Conservation (phyloP, 2,113 vertebrate genomes). For the Ophthalmotilapia sp. region DNA sequence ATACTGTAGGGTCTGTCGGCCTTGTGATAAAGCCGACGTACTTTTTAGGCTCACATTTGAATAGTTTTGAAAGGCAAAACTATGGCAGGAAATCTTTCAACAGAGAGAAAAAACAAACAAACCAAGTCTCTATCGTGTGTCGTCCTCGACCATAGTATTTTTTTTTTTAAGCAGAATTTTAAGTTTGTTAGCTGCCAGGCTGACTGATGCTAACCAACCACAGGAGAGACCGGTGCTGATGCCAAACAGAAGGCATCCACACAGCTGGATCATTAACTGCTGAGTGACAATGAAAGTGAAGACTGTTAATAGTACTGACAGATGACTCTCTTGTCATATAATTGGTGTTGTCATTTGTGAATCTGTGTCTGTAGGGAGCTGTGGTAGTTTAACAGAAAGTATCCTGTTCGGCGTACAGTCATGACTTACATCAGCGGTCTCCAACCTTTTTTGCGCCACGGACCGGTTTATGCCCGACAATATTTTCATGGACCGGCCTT, state of each 20-base stretch:
- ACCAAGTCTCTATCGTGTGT: not conserved
- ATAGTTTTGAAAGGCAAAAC: constrained; percentile 13
- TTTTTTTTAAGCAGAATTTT: not conserved
- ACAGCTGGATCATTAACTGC: not conserved
- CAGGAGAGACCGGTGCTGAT: not conserved
- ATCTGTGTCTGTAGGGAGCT: not conserved
- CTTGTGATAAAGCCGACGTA: not conserved
- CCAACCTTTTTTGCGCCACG: no score
- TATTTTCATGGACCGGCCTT: no score
- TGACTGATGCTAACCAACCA: not conserved
- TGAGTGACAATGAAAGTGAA: not conserved
- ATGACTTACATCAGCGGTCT: not conserved
- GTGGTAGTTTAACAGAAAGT: not conserved
- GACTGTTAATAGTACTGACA: not conserved
- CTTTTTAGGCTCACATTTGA: constrained; percentile 6
- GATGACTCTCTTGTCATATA: not conserved
- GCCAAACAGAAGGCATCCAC: not conserved
- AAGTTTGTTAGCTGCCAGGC: not conserved
- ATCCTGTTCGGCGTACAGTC: not conserved
- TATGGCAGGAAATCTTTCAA: not conserved
- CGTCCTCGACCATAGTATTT: not conserved
- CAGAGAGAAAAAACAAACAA: not conserved
- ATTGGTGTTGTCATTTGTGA: not conserved
- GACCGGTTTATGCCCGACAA: no score
- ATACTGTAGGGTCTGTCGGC: not conserved